Base-by-base conservation (phyloP, 2,113 vertebrate genomes). In the Nothocercus nigrocapillus region DNA sequence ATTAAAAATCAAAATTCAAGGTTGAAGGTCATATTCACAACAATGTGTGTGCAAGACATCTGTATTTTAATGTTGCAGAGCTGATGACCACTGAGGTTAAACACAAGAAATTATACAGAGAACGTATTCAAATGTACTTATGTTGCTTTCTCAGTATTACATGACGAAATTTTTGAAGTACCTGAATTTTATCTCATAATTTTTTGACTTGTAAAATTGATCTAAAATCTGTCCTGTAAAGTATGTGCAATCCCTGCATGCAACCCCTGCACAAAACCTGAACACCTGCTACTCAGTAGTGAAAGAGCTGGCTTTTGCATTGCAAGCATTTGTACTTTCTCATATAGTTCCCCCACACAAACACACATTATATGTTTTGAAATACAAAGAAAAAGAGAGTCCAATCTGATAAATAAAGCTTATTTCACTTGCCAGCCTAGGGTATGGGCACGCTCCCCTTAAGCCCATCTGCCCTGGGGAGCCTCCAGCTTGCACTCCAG, bases 201-300 rank as follows among this genome's bases (percentile, higher is more conserved):
- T 61, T 92, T 67, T 85, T 59, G 38, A 68, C 53, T 93, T 18
- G 40, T 32, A 69, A 94, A 80, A 83, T 59, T 68, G 67, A 34
- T 58, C 75, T 92, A 85, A 82, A 75, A 68, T 85, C 82, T 80
- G 38, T 44, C 28, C 38, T 69, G 85, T 69, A 20, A 63, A 38
- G 18, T 10, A 17, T 49, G 10, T 0, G 0, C 15, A 20, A 5
- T 20, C 70, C 63, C 5, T 68, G 66, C n/a, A 45, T 0, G 0
- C 19, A 20, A 5, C 25, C 67, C 63, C 5, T 64, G 67, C n/a
- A 47, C 82, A 64, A 77, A 45, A 44, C 27, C 82, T 25, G 9
- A 59, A 68, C 36, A 24, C 1, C 0, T 28, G 7, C 32, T 19
- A 5, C 42, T 72, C 40, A 40, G 5, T 17, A 47, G 10, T 10